A percentile compares a stretch with the other conserved stretches of the same genome.
These are phyloP conservation scores for Pteropus rufus DNA, from an alignment of 2,797 vertebrate species.

Conservation along the genomic window DNA sequence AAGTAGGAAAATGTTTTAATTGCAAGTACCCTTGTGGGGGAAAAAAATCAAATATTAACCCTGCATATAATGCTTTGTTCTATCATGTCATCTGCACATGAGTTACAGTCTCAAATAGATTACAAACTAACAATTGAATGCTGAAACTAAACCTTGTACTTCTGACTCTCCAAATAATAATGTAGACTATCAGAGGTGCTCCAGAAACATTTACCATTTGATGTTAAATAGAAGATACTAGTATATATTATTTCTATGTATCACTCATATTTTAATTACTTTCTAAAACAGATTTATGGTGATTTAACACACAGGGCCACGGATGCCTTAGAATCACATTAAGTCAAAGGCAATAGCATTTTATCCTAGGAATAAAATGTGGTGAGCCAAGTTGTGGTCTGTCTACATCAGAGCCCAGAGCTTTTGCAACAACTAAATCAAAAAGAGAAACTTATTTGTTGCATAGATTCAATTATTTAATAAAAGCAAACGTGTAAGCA, in stretches of 20 bases:
- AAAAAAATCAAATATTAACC: conserved; percentile 14
- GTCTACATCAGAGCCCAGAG: not conserved
- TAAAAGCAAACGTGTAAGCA: not conserved
- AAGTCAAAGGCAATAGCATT: not conserved
- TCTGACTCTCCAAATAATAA: conserved; percentile 14
- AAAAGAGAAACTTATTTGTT: not conserved
- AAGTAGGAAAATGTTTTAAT: not conserved
- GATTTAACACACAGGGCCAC: not conserved
- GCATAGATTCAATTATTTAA: not conserved
- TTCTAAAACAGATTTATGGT: not conserved
- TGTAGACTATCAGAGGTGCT: not conserved
- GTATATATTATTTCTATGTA: not conserved
- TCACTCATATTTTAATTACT: not conserved
- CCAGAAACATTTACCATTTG: not conserved
- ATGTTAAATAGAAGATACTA: not conserved
- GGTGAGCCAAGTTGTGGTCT: not conserved
- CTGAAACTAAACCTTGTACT: not conserved
- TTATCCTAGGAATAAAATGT: not conserved
- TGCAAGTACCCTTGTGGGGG: not conserved
- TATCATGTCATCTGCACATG: not conserved
- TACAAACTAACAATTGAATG: not conserved
- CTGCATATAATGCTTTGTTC: not conserved
- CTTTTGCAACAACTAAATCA: not conserved
- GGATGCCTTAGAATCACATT: not conserved
- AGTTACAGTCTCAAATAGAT: not conserved